Evolutionary conservation across 1,140 invertebrate species (phyloP).

Genomic region (Cydia fagiglandana): DNA sequence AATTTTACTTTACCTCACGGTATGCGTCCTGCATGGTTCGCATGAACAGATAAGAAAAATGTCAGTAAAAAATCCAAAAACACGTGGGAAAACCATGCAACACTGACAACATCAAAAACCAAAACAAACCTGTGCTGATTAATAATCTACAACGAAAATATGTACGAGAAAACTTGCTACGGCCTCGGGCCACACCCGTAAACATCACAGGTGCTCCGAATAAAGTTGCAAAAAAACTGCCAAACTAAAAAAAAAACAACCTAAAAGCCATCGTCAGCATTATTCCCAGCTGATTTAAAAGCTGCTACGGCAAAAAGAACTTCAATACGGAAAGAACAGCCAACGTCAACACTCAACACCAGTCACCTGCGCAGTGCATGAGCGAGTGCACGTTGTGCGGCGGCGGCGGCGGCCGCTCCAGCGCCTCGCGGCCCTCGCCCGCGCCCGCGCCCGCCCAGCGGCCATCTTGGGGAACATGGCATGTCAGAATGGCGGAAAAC

Average conservation of each 20-base stretch:
- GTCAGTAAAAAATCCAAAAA: conserved; percentile 36
- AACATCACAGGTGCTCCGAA: too few relatives aligned
- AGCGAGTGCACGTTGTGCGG: conserved; percentile 88
- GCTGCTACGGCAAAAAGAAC: neutral
- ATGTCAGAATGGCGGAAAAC: conserved; percentile 33
- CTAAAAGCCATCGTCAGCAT: too few relatives aligned
- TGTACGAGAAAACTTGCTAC: too few relatives aligned
- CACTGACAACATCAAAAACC: conserved; percentile 11
- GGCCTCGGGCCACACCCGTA: too few relatives aligned
- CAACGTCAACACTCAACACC: conserved; percentile 25
- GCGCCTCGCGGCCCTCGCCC: conserved; percentile 62
- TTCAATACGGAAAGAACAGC: conserved; percentile 27
- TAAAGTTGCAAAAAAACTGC: too few relatives aligned
- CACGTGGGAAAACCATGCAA: conserved; percentile 41
- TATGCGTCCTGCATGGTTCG: conserved; percentile 66
- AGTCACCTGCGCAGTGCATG: conserved; percentile 89
- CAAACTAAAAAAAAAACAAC: too few relatives aligned
- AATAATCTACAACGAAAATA: too few relatives aligned
- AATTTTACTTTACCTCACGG: conserved; percentile 67
- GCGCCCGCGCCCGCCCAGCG: conserved; percentile 59
- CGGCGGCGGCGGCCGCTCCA: conserved; percentile 81
- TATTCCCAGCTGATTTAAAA: too few relatives aligned
- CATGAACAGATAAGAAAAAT: conserved; percentile 46
- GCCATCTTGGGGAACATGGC: conserved; percentile 57
- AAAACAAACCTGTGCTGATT: conserved; percentile 3